These are phyloP conservation scores for Micrasema minimum DNA, from an alignment of 1,140 invertebrate species.

Conservation along the genomic window DNA sequence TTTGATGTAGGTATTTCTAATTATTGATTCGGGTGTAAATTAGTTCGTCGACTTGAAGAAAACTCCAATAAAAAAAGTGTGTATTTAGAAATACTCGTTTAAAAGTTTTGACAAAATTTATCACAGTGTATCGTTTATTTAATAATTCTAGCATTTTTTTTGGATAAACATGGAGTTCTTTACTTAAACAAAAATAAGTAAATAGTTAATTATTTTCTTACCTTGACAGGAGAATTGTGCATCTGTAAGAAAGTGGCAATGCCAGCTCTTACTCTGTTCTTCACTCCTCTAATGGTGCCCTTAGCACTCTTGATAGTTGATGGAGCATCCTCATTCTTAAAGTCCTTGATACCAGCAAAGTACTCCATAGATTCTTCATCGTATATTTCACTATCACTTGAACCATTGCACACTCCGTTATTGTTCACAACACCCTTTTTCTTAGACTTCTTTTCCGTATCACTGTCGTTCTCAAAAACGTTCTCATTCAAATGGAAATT, in stretches of 20 bases:
- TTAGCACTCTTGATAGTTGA: conserved; percentile 87
- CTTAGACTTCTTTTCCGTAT: conserved; percentile 56
- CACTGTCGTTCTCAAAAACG: conserved; percentile 67
- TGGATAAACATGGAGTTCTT: no score
- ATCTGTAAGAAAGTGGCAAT: conserved; percentile 93
- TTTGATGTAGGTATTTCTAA: no score
- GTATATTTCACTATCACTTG: conserved; percentile 60
- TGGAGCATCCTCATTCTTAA: conserved; percentile 72
- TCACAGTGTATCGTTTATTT: no score
- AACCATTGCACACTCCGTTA: conserved; percentile 57
- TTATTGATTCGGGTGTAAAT: no score
- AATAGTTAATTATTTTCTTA: conserved; percentile 59
- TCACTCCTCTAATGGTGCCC: conserved; percentile 91
- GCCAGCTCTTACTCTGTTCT: conserved; percentile 91
- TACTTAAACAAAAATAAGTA: no score
- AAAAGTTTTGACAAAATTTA: no score
- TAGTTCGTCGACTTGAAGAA: no score
- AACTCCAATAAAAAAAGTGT: no score
- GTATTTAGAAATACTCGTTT: no score
- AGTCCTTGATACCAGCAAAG: conserved; percentile 85
- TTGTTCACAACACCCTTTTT: conserved; percentile 56
- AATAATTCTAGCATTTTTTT: no score
- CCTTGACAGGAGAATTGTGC: conserved; percentile 76
- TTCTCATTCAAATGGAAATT: conserved; percentile 86
- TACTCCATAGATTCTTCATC: conserved; percentile 72